These are phyloP conservation scores for Turdus rufiventris DNA, from an alignment of 2,113 vertebrate species.

Conservation along the genomic window DNA sequence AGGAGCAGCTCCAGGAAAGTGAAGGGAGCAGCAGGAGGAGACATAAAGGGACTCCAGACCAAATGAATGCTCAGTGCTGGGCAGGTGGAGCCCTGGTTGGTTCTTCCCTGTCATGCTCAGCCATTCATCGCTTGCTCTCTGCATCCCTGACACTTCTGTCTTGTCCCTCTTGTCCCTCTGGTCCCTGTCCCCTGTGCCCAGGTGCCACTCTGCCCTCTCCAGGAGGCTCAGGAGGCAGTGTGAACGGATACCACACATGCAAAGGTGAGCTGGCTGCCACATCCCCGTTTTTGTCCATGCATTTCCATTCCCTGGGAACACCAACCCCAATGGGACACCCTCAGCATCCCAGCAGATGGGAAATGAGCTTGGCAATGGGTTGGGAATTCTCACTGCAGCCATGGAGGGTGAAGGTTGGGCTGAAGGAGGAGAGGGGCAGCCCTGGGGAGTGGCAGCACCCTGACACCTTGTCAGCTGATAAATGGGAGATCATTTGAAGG, in stretches of 20 bases:
- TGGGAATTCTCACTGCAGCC: not conserved
- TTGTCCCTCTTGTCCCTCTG: conserved; percentile 35
- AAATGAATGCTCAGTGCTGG: rapidly evolving
- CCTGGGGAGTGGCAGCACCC: not conserved
- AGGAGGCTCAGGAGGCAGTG: conserved; percentile 80
- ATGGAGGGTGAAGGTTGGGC: not conserved
- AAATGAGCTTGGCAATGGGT: not conserved
- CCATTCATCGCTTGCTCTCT: not conserved
- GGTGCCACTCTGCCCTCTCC: conserved; percentile 71
- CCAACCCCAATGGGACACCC: rapidly evolving
- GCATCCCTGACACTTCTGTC: conserved; percentile 62
- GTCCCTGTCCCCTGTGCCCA: conserved; percentile 64
- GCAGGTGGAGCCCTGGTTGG: not conserved
- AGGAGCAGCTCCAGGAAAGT: not conserved
- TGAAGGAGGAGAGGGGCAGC: not conserved
- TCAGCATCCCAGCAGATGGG: rapidly evolving
- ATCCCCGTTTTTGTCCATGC: not conserved
- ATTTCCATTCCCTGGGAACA: not conserved
- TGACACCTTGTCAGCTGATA: not conserved
- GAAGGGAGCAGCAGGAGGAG: not conserved
- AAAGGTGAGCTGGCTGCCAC: conserved; percentile 86
- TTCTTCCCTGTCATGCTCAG: not conserved
- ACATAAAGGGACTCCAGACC: rapidly evolving
- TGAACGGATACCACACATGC: conserved; percentile 98
- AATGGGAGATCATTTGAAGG: not conserved